Base-by-base conservation (phyloP, 2,888 invertebrate species). In the Rhingia rostrata region DNA sequence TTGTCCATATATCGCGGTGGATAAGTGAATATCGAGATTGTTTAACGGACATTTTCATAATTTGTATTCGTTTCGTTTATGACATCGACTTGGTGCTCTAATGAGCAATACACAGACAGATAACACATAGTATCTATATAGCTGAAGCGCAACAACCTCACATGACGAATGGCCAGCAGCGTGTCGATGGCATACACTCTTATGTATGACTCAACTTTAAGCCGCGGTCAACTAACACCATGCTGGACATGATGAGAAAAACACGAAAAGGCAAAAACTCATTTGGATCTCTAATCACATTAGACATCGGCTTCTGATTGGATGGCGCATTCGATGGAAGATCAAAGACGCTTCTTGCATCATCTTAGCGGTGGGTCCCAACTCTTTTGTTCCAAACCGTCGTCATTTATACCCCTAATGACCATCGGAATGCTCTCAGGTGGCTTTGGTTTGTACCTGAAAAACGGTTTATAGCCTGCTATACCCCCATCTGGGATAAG, bases 391-490 rank as follows among this genome's bases (percentile, higher is more conserved):
- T 82, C 54, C 49, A 58, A 60, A 54, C 63, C 73, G 79, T 73
- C 82, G 78, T 83, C 67, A 69, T 79, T 69, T 79, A 61, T 73
- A 69, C 67, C 56, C 49, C 79, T 83, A 83, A 83, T 79, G 83
- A 83, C 79, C 61, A 83, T 73, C 14, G 79, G 83, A 83, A 83
- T 79, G 72, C 72, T 79, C 78, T 79, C 78, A 72, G 82, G 79
- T 82, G 77, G 64, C 53, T 72, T 9, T 30, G 35, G 51, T 22
- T 61, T 66, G 49, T 77, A 72, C 66, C 81, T 53, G 37, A 41
- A 33, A 58, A 43, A 49, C 47, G 70, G 67, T 83, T 73, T 83
- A 73, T 77, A 77, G 70, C 70, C 64, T 39, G 39, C 37, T 54
- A 45, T 64, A 64, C 75, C 58, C 47, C 74, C 47, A 66, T 54